Base-by-base conservation (phyloP, 2,888 invertebrate genomes). In the Papilio elwesi region DNA sequence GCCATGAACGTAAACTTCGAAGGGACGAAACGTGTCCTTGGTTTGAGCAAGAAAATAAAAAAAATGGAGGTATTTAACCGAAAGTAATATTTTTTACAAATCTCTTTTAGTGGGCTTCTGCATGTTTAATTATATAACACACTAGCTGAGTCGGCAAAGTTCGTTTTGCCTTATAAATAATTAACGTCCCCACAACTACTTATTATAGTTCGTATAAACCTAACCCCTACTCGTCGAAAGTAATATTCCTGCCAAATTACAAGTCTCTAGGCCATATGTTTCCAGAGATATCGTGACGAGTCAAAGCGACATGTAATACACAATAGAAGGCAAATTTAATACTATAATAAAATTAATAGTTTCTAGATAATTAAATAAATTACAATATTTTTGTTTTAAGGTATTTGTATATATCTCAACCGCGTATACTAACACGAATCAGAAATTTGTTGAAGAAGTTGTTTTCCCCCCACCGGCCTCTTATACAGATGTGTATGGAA, bases 1-100 rank as follows among this genome's bases (percentile, higher is more conserved):
- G 83, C 85, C 0, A 76, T 89, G 70, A 77, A 80, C 0, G 71
- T 79, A 6, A 90, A 90, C 53, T 80, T 86, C 0, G 86, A 84
- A 57, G 89, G 87, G 0, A 88, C 89, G 0, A 78, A 72, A 10
- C 77, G 79, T 26, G 74, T 88, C 0, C 51, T 90, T 11, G 77
- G 83, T 0, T 74, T 90, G 0, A 79, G 84, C 48, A 80, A 80
- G 4, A 77, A 72, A 26, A 85, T 90, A 79, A 83, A 83, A 68
- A 81, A 80, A 6, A 64, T 88, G 10, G 77, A 86, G 73, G 90
- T 88, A 76, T 74, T 79, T 78, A 16, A 15, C 0, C 12, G 5
- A 9, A 52, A 51, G 10, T 11, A 8, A 16, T 55, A 15, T 16
- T 16, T 13, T 38, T 10, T 43, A 26, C 0, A 63, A 16, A 5